Conservation (phyloP, 53 echinoderm and acorn worm genomes). For the Patiria pectinifera region DNA sequence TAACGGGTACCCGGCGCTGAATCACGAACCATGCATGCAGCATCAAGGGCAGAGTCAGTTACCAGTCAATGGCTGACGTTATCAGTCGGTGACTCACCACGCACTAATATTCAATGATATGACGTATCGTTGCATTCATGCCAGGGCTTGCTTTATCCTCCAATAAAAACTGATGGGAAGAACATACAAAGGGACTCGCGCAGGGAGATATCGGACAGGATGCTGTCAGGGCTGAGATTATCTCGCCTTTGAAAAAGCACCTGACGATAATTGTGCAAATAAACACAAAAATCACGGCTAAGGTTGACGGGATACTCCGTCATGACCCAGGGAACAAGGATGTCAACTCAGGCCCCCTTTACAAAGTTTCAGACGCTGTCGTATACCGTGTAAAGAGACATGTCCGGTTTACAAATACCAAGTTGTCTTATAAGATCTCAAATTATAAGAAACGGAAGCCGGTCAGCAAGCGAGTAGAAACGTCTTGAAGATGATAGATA, state of each 20-base stretch:
- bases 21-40: neutral
- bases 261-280: neutral
- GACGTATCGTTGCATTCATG: neutral
- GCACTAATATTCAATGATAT: neutral
- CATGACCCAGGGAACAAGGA: neutral
- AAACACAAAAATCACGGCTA: neutral
- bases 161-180: neutral
- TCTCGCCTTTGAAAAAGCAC: neutral
- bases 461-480: too few species aligned
- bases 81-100: constrained; percentile 31
- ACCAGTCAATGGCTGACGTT: constrained; percentile 45
- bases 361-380: neutral
- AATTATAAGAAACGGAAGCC: too few species aligned
- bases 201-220: neutral
- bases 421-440: too few species aligned
- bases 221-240: neutral
- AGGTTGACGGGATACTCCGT: neutral
- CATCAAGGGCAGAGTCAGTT: neutral
- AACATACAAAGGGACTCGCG: neutral
- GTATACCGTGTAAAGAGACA: neutral
- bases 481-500: too few species aligned
- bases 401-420: too few species aligned
- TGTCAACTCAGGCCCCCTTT: neutral
- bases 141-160: neutral
- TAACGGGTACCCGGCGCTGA: neutral